A percentile compares a stretch with the other conserved stretches of the same genome.
These are phyloP conservation scores for Montipora efflorescens DNA, from an alignment of 64 coral and sea anemone species.

Conservation along the genomic window DNA sequence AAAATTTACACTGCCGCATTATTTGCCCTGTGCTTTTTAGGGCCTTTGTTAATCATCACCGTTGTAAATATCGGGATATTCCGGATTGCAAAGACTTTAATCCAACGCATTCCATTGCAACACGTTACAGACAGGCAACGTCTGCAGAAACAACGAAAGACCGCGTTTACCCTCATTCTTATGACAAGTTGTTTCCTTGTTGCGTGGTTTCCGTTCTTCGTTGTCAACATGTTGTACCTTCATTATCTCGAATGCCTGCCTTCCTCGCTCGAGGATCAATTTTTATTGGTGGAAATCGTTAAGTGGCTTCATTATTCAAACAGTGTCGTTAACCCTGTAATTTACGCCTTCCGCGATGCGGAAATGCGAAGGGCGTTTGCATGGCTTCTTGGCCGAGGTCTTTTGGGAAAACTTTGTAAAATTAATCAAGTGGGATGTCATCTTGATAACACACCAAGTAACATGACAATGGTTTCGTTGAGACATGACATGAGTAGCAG, in stretches of 20 bases:
- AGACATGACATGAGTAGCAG: not conserved
- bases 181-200: slow-evolving; percentile 82
- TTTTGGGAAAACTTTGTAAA: not conserved
- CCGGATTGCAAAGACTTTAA: slow-evolving; percentile 61
- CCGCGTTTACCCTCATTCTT: slow-evolving; percentile 69
- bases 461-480: not conserved
- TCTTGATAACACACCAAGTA: not conserved
- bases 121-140: not conserved
- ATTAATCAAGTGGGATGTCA: not conserved
- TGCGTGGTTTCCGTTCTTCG: slow-evolving; percentile 85
- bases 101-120: slow-evolving; percentile 32
- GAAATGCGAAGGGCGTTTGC: slow-evolving; percentile 88
- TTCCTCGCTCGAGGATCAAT: slow-evolving; percentile 1
- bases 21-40: slow-evolving; percentile 68
- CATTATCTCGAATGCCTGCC: slow-evolving; percentile 52
- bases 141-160: slow-evolving; percentile 67
- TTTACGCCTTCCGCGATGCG: slow-evolving; percentile 78
- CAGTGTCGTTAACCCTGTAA: slow-evolving; percentile 79
- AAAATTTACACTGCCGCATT: slow-evolving; percentile 46
- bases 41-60: slow-evolving; percentile 58
- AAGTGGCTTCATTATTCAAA: slow-evolving; percentile 89
- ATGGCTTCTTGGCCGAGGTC: slow-evolving; percentile 1
- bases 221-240: slow-evolving; percentile 69
- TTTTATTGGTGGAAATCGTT: slow-evolving; percentile 55
- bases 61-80: slow-evolving; percentile 75